Evolutionary conservation across 2,888 invertebrate genomes (phyloP), one percentile per base, ranked within the genome.

Genomic region (Hydropsyche betteni): DNA sequence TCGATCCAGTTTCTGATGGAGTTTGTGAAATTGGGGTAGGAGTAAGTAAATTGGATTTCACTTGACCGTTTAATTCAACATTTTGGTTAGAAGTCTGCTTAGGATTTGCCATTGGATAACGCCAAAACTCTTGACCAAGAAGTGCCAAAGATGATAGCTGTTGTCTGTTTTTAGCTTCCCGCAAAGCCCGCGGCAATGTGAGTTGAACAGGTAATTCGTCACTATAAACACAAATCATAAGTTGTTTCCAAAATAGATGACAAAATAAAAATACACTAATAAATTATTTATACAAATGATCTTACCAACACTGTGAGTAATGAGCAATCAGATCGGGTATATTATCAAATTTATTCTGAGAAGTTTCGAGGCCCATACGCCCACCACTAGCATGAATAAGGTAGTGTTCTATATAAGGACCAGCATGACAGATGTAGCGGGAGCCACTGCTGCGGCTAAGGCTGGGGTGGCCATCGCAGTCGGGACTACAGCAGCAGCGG

Each of bases 331-430:
- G 89, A 80, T 94, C 92, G 55, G 97, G 97, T 84, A 98, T 95
- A 81, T 95, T 95, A 83, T 94, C 93, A 85, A 98, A 98, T 82
- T 94, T 92, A 85, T 97, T 95, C 82, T 95, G 94, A 51, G 97
- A 97, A 76, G 97, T 97, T 86, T 98, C 97, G 80, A 98, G 89
- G 73, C 95, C 94, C 79, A 97, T 89, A 81, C 93, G 91, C 73
- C 93, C 93, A 58, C 89, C 90, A 69, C 91, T 89, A 14, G 95
- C 93, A 85, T 97, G 97, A 80, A 98, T 95, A 81, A 98, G 90
- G 88, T 98, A 98, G 86, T 98, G 98, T 84, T 98, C 97, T 82
- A 97, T 96, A 85, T 96, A 96, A 7, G 95, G 94, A 1, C 95
- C 94, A 82, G 93, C 94, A 81, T 94, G 94, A n/a, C n/a, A n/a